These are phyloP conservation scores for Periophthalmodon schlosseri DNA, from an alignment of 2,113 vertebrate species.

Conservation along the genomic window DNA sequence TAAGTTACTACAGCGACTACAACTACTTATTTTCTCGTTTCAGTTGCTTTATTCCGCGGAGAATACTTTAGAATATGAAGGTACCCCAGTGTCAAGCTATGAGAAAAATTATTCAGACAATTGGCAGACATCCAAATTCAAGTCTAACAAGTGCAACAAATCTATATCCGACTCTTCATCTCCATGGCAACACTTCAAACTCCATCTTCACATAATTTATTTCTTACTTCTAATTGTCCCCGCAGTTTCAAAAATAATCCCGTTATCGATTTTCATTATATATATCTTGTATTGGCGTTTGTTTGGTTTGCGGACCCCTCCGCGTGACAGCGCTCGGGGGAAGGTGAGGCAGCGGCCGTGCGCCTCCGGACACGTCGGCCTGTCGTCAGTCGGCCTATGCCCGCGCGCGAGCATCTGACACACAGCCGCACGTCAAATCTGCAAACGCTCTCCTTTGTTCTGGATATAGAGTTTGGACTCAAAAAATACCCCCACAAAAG, in stretches of 20 bases:
- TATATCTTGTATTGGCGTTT: slow-evolving; percentile 10
- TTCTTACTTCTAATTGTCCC: not conserved
- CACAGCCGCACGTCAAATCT: slow-evolving; percentile 22
- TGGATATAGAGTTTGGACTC: slow-evolving; percentile 50
- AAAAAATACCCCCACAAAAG: slow-evolving; percentile 57
- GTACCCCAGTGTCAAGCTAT: not conserved
- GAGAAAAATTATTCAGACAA: not conserved
- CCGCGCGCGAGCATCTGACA: slow-evolving; percentile 43
- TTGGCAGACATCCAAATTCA: not conserved
- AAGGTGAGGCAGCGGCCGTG: slow-evolving; percentile 45
- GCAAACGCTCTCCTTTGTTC: slow-evolving; percentile 33
- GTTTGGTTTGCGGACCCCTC: slow-evolving; percentile 22
- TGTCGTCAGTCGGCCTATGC: slow-evolving; percentile 47
- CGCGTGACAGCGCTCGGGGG: slow-evolving; percentile 37
- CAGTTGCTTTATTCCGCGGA: not conserved
- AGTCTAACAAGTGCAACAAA: not conserved
- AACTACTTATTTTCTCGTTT: not conserved
- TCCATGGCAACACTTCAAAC: slow-evolving; percentile 4
- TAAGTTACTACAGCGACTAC: not conserved
- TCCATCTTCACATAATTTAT: not conserved
- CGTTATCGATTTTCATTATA: not conserved
- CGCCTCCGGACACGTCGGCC: slow-evolving; percentile 53
- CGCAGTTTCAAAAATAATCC: not conserved
- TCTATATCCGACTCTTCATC: not conserved
- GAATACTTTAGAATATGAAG: not conserved